Conservation (phyloP, 2,888 invertebrate genomes). For the Synergus gifuensis region DNA sequence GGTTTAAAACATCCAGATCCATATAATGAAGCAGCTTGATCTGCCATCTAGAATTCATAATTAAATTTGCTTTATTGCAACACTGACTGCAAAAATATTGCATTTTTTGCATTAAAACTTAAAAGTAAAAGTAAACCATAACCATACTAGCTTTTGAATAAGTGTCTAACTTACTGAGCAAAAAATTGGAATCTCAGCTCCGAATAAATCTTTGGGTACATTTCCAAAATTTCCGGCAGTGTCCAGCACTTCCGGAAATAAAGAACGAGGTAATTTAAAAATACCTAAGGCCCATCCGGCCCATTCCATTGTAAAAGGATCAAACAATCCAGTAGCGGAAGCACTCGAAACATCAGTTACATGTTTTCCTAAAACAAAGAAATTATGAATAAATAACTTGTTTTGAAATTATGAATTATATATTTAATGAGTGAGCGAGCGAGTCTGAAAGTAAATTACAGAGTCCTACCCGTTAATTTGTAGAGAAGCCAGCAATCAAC, state of each 20-base stretch:
- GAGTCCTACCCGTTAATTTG: constrained; percentile 82
- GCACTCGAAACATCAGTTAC: constrained; percentile 95
- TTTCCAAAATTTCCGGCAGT: constrained; percentile 87
- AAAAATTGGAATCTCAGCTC: constrained; percentile 87
- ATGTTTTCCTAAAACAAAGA: constrained; percentile 77
- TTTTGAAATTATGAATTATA: background rate
- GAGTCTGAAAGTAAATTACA: constrained; percentile 14
- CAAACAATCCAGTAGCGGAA: constrained; percentile 94
- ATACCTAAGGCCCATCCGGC: constrained; percentile 85
- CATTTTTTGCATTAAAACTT: too few species aligned
- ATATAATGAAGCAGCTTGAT: constrained; percentile 94
- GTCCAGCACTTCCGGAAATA: constrained; percentile 90
- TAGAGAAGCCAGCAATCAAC: constrained; percentile 96
- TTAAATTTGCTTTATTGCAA: constrained; percentile 39
- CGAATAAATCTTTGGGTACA: constrained; percentile 85
- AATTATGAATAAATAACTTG: background rate
- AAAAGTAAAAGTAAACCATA: too few species aligned
- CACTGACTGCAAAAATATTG: background rate
- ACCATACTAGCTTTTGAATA: too few species aligned
- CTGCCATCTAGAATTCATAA: constrained; percentile 83
- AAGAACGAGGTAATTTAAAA: constrained; percentile 85
- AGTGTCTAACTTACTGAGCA: constrained; percentile 83
- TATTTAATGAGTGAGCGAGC: background rate
- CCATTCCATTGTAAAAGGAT: constrained; percentile 95
- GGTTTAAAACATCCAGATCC: constrained; percentile 89